Base-by-base conservation (phyloP, 2,797 vertebrate species). In the Cynopterus sphinx region DNA sequence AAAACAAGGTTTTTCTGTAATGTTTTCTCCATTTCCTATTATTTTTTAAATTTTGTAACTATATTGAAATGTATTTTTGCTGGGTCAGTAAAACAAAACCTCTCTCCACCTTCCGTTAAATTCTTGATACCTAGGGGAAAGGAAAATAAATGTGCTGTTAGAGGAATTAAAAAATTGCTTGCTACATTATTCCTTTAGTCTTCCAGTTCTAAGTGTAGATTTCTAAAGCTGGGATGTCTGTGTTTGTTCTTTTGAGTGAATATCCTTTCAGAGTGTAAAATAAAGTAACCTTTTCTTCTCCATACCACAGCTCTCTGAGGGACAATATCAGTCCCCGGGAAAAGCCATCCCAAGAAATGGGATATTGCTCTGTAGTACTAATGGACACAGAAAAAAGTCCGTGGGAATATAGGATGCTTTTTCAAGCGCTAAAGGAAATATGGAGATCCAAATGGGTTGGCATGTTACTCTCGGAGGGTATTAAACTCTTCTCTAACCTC, bases 191-290 rank as follows among this genome's bases (percentile, higher is more conserved):
- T 87, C 12, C 65, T 95, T 82, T 17, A 67, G 28, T 81, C 53
- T 28, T 81, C 61, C 12, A 46, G 39, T 61, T 84, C 84, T 91
- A 93, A 97, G 93, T 83, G 85, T 55, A 82, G 71, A 65, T 74
- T 92, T 94, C 87, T 86, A 57, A 94, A 92, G 33, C 63, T 82
- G 88, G 88, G 93, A 95, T 68, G 10, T 83, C 78, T 90, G 26
- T 85, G 9, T 90, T 94, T 91, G 26, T 91, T 79, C n/a, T 93
- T 24, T n/a, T 88, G 51, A 39, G 19, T 51, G 31, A 77, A 79
- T 71, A 92, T 91, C 36, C 41, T 91, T 89, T 92, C 53, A 85
- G 43, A 41, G 26, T 93, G 24, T 77, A 36, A 86, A 96, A 33
- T 71, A 70, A 94, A 92, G 65, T 71, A 79, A 88, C 61, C 61